These are phyloP conservation scores for Galerucella calmariensis DNA, from an alignment of 2,888 invertebrate genomes.

Conservation along the genomic window DNA sequence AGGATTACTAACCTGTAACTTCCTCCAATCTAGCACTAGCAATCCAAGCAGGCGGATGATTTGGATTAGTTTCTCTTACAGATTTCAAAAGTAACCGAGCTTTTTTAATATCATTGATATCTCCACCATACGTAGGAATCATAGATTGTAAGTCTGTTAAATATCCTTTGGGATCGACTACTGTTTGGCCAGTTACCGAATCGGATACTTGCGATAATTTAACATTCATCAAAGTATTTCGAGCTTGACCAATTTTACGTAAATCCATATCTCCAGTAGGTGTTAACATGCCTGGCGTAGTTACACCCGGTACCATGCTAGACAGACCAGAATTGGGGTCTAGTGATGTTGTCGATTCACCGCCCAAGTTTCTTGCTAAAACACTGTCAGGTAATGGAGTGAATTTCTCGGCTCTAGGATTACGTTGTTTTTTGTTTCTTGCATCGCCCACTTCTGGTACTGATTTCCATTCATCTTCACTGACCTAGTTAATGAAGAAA, in stretches of 20 bases:
- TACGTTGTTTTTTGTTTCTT: conserved; percentile 94
- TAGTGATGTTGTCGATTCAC: conserved; percentile 80
- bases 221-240: conserved; percentile 99
- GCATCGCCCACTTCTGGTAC: conserved; percentile 99
- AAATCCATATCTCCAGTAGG: conserved; percentile 94
- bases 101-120: conserved; percentile 98
- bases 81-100: conserved; percentile 94
- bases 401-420: conserved; percentile 94
- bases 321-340: conserved; percentile 89
- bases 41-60: conserved; percentile 99
- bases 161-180: conserved; percentile 99
- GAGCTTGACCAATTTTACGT: conserved; percentile 97
- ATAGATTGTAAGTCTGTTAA: conserved; percentile 99
- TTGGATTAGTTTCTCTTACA: conserved; percentile 97
- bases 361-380: conserved; percentile 85
- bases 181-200: conserved; percentile 98
- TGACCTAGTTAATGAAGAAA: conserved; percentile 66
- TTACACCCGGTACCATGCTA: conserved; percentile 87
- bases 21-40: conserved; percentile 98
- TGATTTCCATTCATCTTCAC: conserved; percentile 95
- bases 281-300: conserved; percentile 88
- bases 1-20: conserved; percentile 78
- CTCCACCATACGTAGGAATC: conserved; percentile 98
- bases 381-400: conserved; percentile 98
- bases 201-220: conserved; percentile 96